Evolutionary conservation across 1,140 invertebrate species (phyloP).

Genomic region (Ceratosolen solmsi): DNA sequence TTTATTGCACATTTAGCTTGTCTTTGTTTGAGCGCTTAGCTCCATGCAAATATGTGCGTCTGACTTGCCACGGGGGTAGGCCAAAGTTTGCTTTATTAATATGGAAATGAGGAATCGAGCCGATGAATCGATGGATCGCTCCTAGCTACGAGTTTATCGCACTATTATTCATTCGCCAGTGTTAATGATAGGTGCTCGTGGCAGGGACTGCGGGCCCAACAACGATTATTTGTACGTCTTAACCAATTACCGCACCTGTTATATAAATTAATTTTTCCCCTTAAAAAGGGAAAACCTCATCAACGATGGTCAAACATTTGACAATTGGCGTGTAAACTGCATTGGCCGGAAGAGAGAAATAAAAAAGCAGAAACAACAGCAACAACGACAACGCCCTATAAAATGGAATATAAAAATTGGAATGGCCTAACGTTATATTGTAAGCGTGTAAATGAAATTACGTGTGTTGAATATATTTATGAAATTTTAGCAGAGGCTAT

Average conservation of each 20-base stretch:
- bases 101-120: slow-evolving; percentile 17
- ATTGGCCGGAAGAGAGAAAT: background rate
- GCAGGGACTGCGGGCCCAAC: background rate
- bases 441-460: too few species aligned
- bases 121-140: slow-evolving; percentile 10
- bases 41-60: background rate
- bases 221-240: background rate
- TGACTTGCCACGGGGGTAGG: background rate
- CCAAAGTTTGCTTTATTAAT: slow-evolving; percentile 11
- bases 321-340: background rate
- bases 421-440: too few species aligned
- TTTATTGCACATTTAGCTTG: slow-evolving; percentile 1
- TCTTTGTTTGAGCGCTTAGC: background rate
- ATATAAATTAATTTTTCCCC: background rate
- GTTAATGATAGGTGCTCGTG: slow-evolving; percentile 3
- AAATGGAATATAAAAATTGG: too few species aligned
- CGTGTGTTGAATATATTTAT: too few species aligned
- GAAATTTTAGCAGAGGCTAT: too few species aligned
- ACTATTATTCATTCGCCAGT: background rate
- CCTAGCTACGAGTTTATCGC: background rate
- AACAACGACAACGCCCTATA: too few species aligned
- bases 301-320: background rate
- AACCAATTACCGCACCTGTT: background rate
- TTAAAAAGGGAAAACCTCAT: background rate
- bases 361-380: background rate